A percentile compares a stretch with the other conserved stretches of the same genome.
phyloP scores from a whole-genome alignment of 1,140 invertebrate species.

The Drosophila miranda region DNA sequence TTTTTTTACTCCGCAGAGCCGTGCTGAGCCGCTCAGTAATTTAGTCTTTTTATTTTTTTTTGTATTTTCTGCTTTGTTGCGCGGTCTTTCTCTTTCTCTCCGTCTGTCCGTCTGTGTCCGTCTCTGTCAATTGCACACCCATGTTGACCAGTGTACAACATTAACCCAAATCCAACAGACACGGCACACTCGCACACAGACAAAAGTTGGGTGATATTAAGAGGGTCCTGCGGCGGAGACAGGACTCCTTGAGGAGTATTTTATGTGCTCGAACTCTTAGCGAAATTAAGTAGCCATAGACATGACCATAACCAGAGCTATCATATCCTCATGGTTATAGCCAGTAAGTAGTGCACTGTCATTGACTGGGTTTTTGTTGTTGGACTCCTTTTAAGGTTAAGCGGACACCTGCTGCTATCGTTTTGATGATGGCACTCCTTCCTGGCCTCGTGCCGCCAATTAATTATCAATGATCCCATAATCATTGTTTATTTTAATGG shows the following conservation, averaged over 20 bases:
- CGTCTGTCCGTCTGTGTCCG: slow-evolving; percentile 19
- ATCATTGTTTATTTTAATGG: slow-evolving; percentile 47
- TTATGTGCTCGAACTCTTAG: slow-evolving; percentile 63
- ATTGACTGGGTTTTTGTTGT: neutral
- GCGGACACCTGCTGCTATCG: slow-evolving; percentile 61
- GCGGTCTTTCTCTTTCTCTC: slow-evolving; percentile 6
- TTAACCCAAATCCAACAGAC: slow-evolving; percentile 73
- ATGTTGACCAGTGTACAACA: slow-evolving; percentile 76
- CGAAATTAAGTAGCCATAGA: slow-evolving; percentile 67
- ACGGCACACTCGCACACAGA: slow-evolving; percentile 29
- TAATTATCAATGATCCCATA: slow-evolving; percentile 66
- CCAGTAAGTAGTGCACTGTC: no score
- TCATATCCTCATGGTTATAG: neutral
- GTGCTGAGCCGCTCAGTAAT: slow-evolving; percentile 64
- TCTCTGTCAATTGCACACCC: slow-evolving; percentile 70
- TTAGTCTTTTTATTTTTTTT: slow-evolving; percentile 45
- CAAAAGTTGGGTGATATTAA: slow-evolving; percentile 14
- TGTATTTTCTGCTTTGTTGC: slow-evolving; percentile 78
- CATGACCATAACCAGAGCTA: slow-evolving; percentile 23
- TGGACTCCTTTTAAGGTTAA: slow-evolving; percentile 18
- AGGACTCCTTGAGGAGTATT: slow-evolving; percentile 28
- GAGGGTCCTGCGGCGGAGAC: slow-evolving; percentile 4
- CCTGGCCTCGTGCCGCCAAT: slow-evolving; percentile 49
- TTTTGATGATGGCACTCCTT: slow-evolving; percentile 13
- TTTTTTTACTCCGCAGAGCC: slow-evolving; percentile 30